Evolutionary conservation across 2,888 invertebrate species (phyloP).

Genomic region (Apomyelois bistriatella): DNA sequence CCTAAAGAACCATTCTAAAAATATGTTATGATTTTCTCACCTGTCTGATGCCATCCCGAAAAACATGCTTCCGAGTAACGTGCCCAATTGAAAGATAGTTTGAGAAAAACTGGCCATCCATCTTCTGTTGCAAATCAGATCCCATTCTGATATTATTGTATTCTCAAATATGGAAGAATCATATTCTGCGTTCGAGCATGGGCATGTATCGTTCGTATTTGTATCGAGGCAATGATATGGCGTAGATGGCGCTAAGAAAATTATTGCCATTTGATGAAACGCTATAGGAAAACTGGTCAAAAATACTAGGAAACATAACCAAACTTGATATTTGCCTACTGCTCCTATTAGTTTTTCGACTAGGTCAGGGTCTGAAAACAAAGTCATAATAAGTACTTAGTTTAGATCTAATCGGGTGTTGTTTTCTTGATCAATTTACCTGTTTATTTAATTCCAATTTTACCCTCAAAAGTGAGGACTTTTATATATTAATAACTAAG

Average conservation of each 20-base stretch:
- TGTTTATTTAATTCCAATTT: no score
- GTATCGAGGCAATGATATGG: conserved; percentile 44
- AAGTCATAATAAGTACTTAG: background rate
- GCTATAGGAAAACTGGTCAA: conserved; percentile 70
- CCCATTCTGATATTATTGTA: conserved; percentile 88
- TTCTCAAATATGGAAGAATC: conserved; percentile 83
- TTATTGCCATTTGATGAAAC: conserved; percentile 73
- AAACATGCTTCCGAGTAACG: conserved; percentile 84
- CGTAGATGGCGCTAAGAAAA: conserved; percentile 68
- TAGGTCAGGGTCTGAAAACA: conserved; percentile 34
- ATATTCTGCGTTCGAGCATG: conserved; percentile 80
- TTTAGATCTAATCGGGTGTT: no score
- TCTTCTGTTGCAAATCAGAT: conserved; percentile 83
- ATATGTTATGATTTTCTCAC: no score
- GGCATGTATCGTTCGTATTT: conserved; percentile 59
- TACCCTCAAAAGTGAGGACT: no score
- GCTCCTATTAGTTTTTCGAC: conserved; percentile 66
- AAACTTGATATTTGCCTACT: conserved; percentile 74
- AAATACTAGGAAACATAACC: conserved; percentile 56
- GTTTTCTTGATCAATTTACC: no score
- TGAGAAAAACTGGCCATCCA: conserved; percentile 85
- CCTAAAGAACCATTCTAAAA: no score
- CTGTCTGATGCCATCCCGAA: conserved; percentile 88
- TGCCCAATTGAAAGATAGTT: conserved; percentile 87
- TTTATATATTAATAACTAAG: no score